Percentiles rank a stretch among this genome's conserved stretches.
Conservation (phyloP, 2,888 invertebrate species). For the Chymomyza caudatula region DNA sequence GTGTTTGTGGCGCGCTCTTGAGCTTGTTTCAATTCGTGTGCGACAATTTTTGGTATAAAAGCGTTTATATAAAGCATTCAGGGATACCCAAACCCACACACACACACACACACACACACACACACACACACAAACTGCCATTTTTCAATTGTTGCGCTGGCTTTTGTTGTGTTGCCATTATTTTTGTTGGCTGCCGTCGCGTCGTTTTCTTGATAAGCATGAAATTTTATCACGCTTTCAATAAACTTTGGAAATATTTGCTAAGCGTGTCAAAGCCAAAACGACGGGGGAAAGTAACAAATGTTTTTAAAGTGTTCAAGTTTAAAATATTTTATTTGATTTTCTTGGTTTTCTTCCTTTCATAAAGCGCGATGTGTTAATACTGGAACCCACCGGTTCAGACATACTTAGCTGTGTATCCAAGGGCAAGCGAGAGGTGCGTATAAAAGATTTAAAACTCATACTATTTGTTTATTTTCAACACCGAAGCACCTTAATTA, state of each 20-base stretch:
- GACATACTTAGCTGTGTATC: slow-evolving; percentile 95
- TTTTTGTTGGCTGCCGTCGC: slow-evolving; percentile 34
- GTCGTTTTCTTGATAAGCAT: slow-evolving; percentile 55
- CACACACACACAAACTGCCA: not conserved
- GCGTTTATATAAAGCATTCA: slow-evolving; percentile 11
- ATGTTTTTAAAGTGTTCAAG: slow-evolving; percentile 18
- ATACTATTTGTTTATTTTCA: not conserved
- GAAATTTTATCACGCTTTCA: slow-evolving; percentile 75
- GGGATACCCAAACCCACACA: slow-evolving; percentile 5
- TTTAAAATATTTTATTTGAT: not conserved
- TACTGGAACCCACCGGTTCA: slow-evolving; percentile 87
- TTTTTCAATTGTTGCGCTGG: slow-evolving; percentile 59
- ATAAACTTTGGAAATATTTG: slow-evolving; percentile 67
- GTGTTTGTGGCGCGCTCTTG: slow-evolving; percentile 30
- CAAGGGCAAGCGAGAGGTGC: slow-evolving; percentile 96
- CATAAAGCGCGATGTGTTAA: slow-evolving; percentile 91
- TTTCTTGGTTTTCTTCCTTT: slow-evolving; percentile 3
- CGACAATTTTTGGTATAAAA: slow-evolving; percentile 20
- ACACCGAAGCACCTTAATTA: not conserved
- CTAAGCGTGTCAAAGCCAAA: slow-evolving; percentile 32
- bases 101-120: not conserved
- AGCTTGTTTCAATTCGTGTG: not conserved
- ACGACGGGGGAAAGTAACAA: not conserved
- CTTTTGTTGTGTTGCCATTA: slow-evolving; percentile 13
- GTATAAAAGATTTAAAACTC: slow-evolving; percentile 15